Percentiles rank a stretch among this genome's conserved stretches.
Conservation (phyloP, 2,888 invertebrate genomes). For the Coelogynopora nodosa region DNA sequence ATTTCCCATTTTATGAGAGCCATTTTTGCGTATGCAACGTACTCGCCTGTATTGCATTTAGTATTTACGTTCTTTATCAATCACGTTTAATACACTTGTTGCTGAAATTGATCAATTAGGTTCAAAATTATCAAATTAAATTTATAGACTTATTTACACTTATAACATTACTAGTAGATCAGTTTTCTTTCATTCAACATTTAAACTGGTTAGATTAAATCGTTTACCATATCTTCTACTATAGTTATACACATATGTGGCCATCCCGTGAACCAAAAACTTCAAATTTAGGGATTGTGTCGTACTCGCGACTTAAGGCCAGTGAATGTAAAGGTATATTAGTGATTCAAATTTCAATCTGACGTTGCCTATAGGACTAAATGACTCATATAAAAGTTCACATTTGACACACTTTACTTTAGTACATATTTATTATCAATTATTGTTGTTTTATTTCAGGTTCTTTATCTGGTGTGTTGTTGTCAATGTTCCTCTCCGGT, state of each 20-base stretch:
- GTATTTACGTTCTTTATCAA: background rate
- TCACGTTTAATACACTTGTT: background rate
- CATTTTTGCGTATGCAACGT: background rate
- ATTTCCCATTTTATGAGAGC: background rate
- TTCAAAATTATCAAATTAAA: background rate
- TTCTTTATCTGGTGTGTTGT: constrained; percentile 59
- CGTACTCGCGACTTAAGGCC: no score
- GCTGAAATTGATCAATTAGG: background rate
- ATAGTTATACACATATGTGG: no score
- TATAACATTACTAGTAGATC: no score
- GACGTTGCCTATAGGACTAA: no score
- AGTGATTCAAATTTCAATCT: no score
- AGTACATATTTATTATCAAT: background rate
- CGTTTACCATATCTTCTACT: no score
- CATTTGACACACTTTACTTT: no score
- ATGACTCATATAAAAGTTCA: no score
- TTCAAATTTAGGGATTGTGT: no score
- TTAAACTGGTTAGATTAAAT: background rate
- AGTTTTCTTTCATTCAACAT: background rate
- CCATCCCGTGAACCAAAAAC: no score
- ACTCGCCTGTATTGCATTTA: background rate
- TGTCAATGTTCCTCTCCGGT: constrained; percentile 59
- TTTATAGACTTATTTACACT: background rate
- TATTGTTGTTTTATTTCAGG: background rate
- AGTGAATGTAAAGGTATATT: no score